A percentile compares a stretch with the other conserved stretches of the same genome.
phyloP scores from a whole-genome alignment of 1,140 invertebrate species.

The Drosophila yakuba region DNA sequence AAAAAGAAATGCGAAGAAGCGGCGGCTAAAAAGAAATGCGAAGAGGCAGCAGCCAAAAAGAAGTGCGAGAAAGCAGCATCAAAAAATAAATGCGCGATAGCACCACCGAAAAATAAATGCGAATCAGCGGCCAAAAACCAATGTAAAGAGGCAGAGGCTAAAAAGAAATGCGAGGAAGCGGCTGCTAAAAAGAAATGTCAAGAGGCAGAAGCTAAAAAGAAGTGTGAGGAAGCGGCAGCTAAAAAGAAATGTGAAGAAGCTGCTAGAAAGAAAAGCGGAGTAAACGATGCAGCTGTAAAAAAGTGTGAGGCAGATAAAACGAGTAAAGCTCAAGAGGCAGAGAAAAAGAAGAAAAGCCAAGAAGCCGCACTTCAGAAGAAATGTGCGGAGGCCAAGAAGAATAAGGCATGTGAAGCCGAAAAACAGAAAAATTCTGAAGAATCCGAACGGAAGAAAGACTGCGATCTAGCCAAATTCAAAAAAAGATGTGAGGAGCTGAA shows the following conservation, averaged over 20 bases:
- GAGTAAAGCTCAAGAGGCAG: background rate
- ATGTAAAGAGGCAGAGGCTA: background rate
- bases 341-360: background rate
- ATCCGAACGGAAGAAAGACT: background rate
- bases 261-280: background rate
- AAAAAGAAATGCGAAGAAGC: slow-evolving; percentile 7
- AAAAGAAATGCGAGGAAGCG: background rate
- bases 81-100: slow-evolving; percentile 1
- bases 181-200: background rate
- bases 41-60: background rate
- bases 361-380: slow-evolving; percentile 8
- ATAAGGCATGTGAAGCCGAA: slow-evolving; percentile 2
- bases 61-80: background rate
- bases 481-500: background rate
- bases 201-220: background rate
- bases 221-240: background rate
- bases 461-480: background rate
- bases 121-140: background rate
- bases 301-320: slow-evolving; percentile 1
- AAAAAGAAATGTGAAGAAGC: background rate
- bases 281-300: background rate
- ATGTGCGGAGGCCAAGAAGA: background rate
- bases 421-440: background rate
- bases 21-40: background rate
- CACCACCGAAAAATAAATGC: too few species aligned